These are phyloP conservation scores for Lasiurus borealis DNA, from an alignment of 2,113 vertebrate genomes.

Conservation along the genomic window DNA sequence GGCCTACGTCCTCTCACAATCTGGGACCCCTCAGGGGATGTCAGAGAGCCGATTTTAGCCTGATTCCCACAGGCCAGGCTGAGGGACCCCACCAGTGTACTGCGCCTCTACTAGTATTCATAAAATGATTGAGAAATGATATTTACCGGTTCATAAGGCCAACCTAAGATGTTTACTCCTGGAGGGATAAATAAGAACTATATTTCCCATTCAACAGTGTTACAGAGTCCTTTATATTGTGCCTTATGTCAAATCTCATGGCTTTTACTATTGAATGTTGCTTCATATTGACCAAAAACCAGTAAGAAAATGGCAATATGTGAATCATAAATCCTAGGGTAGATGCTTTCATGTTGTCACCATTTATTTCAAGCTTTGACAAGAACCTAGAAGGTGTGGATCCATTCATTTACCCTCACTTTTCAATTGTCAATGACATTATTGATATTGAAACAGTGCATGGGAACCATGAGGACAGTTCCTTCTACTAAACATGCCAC, in stretches of 20 bases:
- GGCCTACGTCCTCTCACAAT: no score
- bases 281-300: neutral
- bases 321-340: neutral
- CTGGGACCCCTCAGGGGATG: no score
- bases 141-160: neutral
- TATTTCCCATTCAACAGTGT: neutral
- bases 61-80: no score
- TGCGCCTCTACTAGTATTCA: neutral
- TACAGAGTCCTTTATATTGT: neutral
- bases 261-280: neutral
- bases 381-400: neutral
- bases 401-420: neutral
- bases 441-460: neutral
- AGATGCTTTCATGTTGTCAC: neutral
- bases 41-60: no score
- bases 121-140: neutral
- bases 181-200: neutral
- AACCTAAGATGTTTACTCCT: neutral
- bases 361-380: neutral
- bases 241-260: neutral
- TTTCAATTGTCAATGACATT: neutral
- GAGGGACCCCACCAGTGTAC: no score
- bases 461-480: neutral
- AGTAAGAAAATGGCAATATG: neutral
- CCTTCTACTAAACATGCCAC: neutral